Conservation (phyloP, 2,797 vertebrate species). For the Basileuterus tristriatus region DNA sequence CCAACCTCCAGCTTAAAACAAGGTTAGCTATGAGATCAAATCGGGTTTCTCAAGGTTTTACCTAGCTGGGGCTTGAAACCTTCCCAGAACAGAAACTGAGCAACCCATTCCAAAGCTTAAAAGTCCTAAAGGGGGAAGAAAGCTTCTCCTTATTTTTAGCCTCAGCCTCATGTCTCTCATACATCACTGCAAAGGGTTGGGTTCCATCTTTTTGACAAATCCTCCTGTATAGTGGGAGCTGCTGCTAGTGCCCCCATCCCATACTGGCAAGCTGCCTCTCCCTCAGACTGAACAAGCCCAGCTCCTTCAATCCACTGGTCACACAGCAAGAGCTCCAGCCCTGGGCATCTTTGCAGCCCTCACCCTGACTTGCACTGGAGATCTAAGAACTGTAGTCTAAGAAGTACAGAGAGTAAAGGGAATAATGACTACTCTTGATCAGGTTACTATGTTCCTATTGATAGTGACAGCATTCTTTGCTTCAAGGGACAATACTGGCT, state of each 20-base stretch:
- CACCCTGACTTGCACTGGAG: not conserved
- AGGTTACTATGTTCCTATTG: not conserved
- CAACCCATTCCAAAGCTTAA: not conserved
- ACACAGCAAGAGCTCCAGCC: not conserved
- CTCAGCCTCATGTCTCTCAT: not conserved
- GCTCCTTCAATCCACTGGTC: not conserved
- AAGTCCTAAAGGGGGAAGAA: not conserved
- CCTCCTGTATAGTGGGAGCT: not conserved
- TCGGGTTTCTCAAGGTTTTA: not conserved
- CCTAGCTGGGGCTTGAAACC: not conserved
- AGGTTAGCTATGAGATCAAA: not conserved
- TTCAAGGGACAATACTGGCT: not conserved
- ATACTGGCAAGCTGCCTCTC: not conserved
- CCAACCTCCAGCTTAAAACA: not conserved
- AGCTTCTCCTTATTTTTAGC: not conserved
- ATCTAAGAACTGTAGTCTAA: not conserved
- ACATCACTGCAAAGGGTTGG: not conserved
- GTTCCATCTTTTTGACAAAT: not conserved
- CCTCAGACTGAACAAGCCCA: not conserved
- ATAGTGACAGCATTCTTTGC: not conserved
- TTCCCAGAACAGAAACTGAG: not conserved
- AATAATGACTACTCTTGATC: not conserved
- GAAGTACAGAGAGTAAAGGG: not conserved
- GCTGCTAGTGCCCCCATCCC: not conserved
- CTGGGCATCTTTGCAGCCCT: not conserved